Percentiles rank a stretch among this genome's conserved stretches.
Conservation (phyloP, 2,888 invertebrate species). For the Cordilura impudica region DNA sequence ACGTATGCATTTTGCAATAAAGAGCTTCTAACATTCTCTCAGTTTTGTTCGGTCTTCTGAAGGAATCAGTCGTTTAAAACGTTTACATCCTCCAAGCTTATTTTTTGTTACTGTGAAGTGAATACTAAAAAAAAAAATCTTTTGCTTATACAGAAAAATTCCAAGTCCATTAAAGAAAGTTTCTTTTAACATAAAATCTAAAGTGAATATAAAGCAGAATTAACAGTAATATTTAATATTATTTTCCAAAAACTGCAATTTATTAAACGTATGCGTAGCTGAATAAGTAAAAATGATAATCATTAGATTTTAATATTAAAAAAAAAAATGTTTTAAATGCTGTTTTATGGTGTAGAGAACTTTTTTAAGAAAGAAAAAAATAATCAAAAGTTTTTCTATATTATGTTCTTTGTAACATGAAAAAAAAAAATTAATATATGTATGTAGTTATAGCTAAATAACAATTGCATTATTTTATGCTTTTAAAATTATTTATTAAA, state of each 20-base stretch:
- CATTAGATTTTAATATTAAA: neutral
- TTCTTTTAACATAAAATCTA: conserved; percentile 6
- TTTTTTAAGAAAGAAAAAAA: conserved; percentile 3
- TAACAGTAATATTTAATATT: conserved; percentile 11
- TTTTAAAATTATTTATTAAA: conserved; percentile 1
- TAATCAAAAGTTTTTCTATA: neutral
- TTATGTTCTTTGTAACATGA: neutral
- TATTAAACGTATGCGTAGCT: too few species aligned
- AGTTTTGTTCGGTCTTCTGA: conserved; percentile 77
- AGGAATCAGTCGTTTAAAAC: conserved; percentile 70
- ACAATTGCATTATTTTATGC: neutral
- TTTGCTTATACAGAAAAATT: conserved; percentile 31
- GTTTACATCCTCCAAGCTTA: conserved; percentile 35
- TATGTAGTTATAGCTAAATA: neutral
- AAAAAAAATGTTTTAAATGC: conserved; percentile 33
- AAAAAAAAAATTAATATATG: neutral
- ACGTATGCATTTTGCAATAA: conserved; percentile 41
- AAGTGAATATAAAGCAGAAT: neutral
- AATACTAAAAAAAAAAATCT: conserved; percentile 40
- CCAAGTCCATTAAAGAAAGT: conserved; percentile 30
- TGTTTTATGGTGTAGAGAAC: conserved; percentile 46
- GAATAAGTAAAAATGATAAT: conserved; percentile 14
- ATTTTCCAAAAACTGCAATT: conserved; percentile 19
- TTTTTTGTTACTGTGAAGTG: conserved; percentile 41
- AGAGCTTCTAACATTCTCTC: conserved; percentile 63